A percentile compares a stretch with the other conserved stretches of the same genome.
phyloP scores from a whole-genome alignment of 2,797 vertebrate species.

The Enteromius afrohamiltoni region DNA sequence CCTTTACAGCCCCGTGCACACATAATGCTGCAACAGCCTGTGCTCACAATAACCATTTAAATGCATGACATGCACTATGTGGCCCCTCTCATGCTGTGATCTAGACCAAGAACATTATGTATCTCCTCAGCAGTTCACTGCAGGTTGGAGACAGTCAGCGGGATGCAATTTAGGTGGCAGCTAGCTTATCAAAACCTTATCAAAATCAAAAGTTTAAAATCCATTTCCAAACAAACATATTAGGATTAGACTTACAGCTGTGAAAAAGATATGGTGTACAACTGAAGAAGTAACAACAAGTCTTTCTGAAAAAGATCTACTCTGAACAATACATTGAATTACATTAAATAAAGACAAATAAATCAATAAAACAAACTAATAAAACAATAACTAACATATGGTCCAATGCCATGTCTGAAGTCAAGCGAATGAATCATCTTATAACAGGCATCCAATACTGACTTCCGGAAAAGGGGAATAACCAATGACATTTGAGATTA shows the following conservation, averaged over 20 bases:
- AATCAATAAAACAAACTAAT: too few species aligned
- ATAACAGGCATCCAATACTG: too few species aligned
- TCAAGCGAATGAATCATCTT: too few species aligned
- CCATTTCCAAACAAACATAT: conserved; percentile 38
- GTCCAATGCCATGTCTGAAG: too few species aligned
- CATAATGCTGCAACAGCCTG: conserved; percentile 7
- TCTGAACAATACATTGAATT: too few species aligned
- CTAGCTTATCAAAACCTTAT: conserved; percentile 43
- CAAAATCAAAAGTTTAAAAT: conserved; percentile 38
- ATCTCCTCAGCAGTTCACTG: conserved; percentile 41
- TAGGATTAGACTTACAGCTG: not conserved
- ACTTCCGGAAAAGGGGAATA: too few species aligned
- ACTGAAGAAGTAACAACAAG: not conserved
- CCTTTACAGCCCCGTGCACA: conserved; percentile 14
- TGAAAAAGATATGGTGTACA: not conserved
- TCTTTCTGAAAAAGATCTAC: too few species aligned
- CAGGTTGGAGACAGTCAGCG: conserved; percentile 7
- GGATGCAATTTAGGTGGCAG: conserved; percentile 8
- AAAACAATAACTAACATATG: too few species aligned
- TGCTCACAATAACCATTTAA: conserved; percentile 43
- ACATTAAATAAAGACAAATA: too few species aligned
- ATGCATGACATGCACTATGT: conserved; percentile 38
- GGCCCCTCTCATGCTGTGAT: conserved; percentile 13
- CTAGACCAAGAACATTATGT: conserved; percentile 22
- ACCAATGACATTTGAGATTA: too few species aligned